Evolutionary conservation across 2,888 invertebrate genomes (phyloP).

Genomic region (Heliconius aoede): DNA sequence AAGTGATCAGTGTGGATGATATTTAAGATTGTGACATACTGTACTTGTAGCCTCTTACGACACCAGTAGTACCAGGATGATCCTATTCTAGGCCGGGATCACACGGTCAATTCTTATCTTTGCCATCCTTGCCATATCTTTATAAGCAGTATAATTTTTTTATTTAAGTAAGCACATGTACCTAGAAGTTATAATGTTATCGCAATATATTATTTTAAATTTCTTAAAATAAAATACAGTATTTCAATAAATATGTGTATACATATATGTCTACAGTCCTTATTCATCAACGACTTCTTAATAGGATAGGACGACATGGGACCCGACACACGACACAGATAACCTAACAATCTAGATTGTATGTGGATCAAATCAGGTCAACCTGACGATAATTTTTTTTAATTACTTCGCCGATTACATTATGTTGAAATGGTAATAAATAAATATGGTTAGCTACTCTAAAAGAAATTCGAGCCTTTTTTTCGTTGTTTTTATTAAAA

Average conservation of each 20-base stretch:
- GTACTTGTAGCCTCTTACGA: no score
- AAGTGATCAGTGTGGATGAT: no score
- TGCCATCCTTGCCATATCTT: no score
- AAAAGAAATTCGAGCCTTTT: no score
- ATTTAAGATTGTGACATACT: no score
- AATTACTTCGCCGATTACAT: constrained; percentile 2
- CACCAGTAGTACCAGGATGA: no score
- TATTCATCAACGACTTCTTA: constrained; percentile 32
- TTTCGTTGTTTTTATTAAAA: no score
- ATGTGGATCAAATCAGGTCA: constrained; percentile 38
- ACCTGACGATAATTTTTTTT: constrained; percentile 30
- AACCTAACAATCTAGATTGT: constrained; percentile 37
- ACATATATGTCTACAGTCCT: not conserved
- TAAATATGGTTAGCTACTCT: not conserved
- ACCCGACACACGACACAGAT: constrained; percentile 35
- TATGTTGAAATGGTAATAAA: not conserved
- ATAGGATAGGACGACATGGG: constrained; percentile 40
- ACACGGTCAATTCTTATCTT: no score
- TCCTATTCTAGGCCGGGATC: no score
- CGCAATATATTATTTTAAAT: not conserved
- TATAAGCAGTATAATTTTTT: not conserved
- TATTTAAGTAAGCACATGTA: not conserved
- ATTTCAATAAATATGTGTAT: not conserved
- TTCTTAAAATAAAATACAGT: no score
- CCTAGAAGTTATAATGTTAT: not conserved